Percentiles rank a stretch among this genome's conserved stretches.
phyloP scores from a whole-genome alignment of 2,113 vertebrate genomes.

The Oryctolagus cuniculus region mOryCun1.1 NC_091440.1:18223001-18223500 shows the following conservation, averaged over 20 bases:
- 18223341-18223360: background rate
- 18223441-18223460: background rate
- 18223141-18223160: background rate
- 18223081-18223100: background rate
- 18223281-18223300: rapidly evolving
- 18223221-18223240: background rate
- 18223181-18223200: background rate
- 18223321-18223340: background rate
- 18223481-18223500: background rate
- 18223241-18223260: background rate
- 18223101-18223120: background rate
- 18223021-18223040: background rate
- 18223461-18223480: background rate
- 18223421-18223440: background rate
- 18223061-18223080: background rate
- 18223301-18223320: background rate
- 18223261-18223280: background rate
- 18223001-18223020: background rate
- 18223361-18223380: background rate
- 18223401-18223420: background rate
- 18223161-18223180: background rate
- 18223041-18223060: background rate
- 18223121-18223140: background rate
- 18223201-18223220: slow-evolving; percentile 32
- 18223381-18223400: background rate